phyloP scores from a whole-genome alignment of 2,797 vertebrate species.

The Protonibea diacanthus region DNA sequence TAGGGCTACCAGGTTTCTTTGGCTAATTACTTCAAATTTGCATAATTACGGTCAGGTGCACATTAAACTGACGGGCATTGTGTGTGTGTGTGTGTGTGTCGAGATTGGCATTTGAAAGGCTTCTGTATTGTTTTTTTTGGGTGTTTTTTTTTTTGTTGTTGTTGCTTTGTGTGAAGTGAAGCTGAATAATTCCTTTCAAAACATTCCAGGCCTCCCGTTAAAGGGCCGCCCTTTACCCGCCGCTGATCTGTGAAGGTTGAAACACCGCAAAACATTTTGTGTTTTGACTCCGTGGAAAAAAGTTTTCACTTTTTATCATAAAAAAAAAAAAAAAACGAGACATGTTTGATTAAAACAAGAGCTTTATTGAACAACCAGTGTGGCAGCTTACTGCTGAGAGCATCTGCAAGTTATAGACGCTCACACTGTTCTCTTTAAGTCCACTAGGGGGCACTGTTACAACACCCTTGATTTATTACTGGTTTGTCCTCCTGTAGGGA shows the following conservation, averaged over 20 bases:
- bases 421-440: background rate
- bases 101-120: constrained; percentile 51
- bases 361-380: background rate
- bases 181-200: constrained; percentile 40
- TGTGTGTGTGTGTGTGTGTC: constrained; percentile 12
- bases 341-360: background rate
- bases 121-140: constrained; percentile 25
- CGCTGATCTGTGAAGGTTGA: constrained; percentile 4
- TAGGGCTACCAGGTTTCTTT: constrained; percentile 50
- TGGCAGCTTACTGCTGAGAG: background rate
- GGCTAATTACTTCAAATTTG: constrained; percentile 63
- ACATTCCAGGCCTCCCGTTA: constrained; percentile 5
- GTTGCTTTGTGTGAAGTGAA: constrained; percentile 37
- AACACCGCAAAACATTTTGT: constrained; percentile 10
- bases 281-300: constrained; percentile 14
- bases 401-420: background rate
- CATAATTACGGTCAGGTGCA: constrained; percentile 72
- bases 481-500: background rate
- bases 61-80: constrained; percentile 46
- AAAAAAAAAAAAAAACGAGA: background rate
- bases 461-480: constrained; percentile 49
- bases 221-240: background rate
- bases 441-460: constrained; percentile 84
- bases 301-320: background rate
- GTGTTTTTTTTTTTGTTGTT: too few relatives aligned